A percentile compares a stretch with the other conserved stretches of the same genome.
Evolutionary conservation across 2,113 vertebrate species (phyloP).

Genomic region (Dasyornis broadbenti): DNA sequence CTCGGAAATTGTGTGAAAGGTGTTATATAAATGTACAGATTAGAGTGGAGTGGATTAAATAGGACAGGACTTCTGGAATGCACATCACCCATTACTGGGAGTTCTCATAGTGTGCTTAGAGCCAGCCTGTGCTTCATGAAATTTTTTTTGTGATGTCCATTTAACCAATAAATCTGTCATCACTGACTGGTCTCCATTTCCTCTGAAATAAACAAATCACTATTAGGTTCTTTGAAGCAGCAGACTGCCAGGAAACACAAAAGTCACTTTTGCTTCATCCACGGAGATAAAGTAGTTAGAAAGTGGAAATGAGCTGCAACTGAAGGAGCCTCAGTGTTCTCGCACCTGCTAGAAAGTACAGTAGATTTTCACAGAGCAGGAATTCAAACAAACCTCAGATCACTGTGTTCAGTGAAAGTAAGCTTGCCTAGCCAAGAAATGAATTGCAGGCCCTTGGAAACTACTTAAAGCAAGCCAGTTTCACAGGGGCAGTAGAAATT

Average conservation of each 20-base stretch:
- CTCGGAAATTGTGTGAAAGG: slow-evolving; percentile 31
- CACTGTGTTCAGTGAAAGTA: slow-evolving; percentile 45
- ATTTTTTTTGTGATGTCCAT: slow-evolving; percentile 73
- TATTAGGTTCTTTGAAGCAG: slow-evolving; percentile 75
- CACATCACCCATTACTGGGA: slow-evolving; percentile 51
- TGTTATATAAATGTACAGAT: slow-evolving; percentile 45
- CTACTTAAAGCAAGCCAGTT: slow-evolving; percentile 33
- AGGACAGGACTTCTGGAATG: slow-evolving; percentile 57
- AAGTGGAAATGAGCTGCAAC: slow-evolving; percentile 74
- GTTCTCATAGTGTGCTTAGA: slow-evolving; percentile 59
- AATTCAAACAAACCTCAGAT: slow-evolving; percentile 66
- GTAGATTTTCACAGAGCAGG: slow-evolving; percentile 54
- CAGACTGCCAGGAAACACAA: slow-evolving; percentile 76
- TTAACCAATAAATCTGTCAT: slow-evolving; percentile 85
- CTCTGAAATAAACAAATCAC: slow-evolving; percentile 83
- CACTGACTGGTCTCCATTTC: slow-evolving; percentile 81
- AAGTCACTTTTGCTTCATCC: slow-evolving; percentile 77
- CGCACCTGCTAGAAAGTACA: slow-evolving; percentile 71
- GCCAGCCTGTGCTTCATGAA: slow-evolving; percentile 58
- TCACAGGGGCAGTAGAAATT: slow-evolving; percentile 22
- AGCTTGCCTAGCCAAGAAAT: slow-evolving; percentile 47
- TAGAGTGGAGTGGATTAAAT: slow-evolving; percentile 35
- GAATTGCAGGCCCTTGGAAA: slow-evolving; percentile 55
- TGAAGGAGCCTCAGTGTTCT: slow-evolving; percentile 63
- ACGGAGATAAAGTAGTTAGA: slow-evolving; percentile 75